Percentiles rank a stretch among this genome's conserved stretches.
Evolutionary conservation across 1,140 invertebrate species (phyloP).

Genomic region (Anastrepha ludens): DNA sequence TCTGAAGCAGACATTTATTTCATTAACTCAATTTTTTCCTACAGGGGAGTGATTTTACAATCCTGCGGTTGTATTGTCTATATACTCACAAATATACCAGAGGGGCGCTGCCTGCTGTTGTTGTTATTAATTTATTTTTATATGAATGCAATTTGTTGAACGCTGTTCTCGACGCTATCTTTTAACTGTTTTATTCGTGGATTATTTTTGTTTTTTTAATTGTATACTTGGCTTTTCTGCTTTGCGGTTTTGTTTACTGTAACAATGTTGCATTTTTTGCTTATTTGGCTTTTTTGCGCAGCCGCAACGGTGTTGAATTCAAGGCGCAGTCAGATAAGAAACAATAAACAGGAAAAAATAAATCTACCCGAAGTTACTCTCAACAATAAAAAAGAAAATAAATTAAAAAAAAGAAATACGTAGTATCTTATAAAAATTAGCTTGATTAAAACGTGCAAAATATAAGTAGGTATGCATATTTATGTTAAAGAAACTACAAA

Average conservation of each 20-base stretch:
- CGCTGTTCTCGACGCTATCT: not conserved
- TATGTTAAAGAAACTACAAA: not conserved
- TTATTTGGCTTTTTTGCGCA: not conserved
- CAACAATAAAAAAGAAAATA: not conserved
- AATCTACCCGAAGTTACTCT: not conserved
- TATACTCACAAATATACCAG: not conserved
- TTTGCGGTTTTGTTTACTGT: not conserved
- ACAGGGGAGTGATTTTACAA: slow-evolving; percentile 18
- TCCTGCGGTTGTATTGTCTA: not conserved
- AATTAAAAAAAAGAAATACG: not conserved
- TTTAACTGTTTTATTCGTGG: too few species aligned
- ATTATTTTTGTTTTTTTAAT: too few species aligned
- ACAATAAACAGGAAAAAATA: slow-evolving; percentile 28
- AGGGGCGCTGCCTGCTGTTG: not conserved
- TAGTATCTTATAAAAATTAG: not conserved
- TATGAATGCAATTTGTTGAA: not conserved
- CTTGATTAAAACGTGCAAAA: slow-evolving; percentile 21
- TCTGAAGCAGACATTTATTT: too few species aligned
- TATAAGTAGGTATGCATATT: not conserved
- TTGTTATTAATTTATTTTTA: not conserved
- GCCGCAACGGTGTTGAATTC: slow-evolving; percentile 8
- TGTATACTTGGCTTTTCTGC: not conserved
- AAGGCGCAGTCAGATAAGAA: slow-evolving; percentile 38
- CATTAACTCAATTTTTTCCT: too few species aligned
- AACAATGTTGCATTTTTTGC: not conserved